A percentile compares a stretch with the other conserved stretches of the same genome.
phyloP scores from a whole-genome alignment of 1,140 invertebrate species.

The Ceratina japonica region DNA sequence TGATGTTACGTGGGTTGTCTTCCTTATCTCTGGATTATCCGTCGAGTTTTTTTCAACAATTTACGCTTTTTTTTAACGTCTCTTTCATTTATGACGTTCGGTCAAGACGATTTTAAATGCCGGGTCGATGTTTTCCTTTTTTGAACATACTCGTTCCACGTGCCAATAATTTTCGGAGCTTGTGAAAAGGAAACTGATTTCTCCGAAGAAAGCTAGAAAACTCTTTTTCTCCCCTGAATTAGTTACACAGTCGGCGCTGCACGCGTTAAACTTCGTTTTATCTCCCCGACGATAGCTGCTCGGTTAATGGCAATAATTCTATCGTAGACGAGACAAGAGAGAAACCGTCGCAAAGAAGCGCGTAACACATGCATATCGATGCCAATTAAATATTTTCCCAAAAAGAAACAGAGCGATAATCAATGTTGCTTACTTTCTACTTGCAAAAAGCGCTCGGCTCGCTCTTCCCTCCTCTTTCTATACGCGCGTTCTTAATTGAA shows the following conservation, averaged over 20 bases:
- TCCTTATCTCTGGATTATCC: constrained; percentile 41
- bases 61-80: neutral
- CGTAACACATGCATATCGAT: constrained; percentile 1
- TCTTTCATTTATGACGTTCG: neutral
- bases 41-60: neutral
- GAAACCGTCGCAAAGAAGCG: constrained; percentile 17
- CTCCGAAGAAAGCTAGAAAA: no score
- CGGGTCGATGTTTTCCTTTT: no score
- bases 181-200: no score
- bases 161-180: no score
- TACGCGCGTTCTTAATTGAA: no score
- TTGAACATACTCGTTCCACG: no score
- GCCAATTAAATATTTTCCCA: constrained; percentile 32
- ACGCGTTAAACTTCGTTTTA: neutral
- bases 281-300: neutral
- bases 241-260: no score
- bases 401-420: constrained; percentile 20
- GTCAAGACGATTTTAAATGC: no score
- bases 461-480: neutral
- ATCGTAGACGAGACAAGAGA: constrained; percentile 11
- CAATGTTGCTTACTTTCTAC: constrained; percentile 20
- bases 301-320: neutral
- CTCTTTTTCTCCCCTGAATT: no score
- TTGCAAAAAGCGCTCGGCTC: constrained; percentile 7
- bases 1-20: constrained; percentile 28